Base-by-base conservation (phyloP, 2,888 invertebrate genomes). In the Nezara viridula region DNA sequence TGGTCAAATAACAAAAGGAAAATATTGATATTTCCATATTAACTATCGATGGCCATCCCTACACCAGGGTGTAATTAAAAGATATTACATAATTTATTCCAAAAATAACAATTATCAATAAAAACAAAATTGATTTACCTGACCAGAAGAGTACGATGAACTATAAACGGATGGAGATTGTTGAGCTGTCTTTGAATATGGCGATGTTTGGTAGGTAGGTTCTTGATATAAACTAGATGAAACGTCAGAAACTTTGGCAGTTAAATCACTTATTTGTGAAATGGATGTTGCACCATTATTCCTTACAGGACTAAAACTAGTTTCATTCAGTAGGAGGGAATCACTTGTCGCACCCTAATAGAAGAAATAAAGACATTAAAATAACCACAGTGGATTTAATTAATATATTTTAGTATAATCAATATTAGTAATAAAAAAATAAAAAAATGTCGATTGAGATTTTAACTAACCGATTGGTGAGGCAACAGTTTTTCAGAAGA, bases 401-500 rank as follows among this genome's bases (percentile, higher is more conserved):
- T 16, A 32, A 12, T 14, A 2, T 27, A 27, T 5, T 60, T 27
- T 27, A 27, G 32, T 19, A 66, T 66, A 32, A 60, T 66, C 66
- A 32, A 19, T 32, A 60, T 0, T 60, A n/a, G 2, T 44, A 60
- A 55, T 49, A 55, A 21, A 52, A 14, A 21, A 85, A 37, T 16
- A 85, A 86, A 86, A 44, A 47, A 60, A 55, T 47, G 14, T 27
- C 14, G 3, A 14, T 27, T 14, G 14, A 32, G 16, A 19, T 32
- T 12, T 55, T 49, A 49, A 44, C 85, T 86, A 47, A 90, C 90
- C 19, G 52, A 86, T 52, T 89, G 73, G 21, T 88, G 52, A n/a
- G 87, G 47, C 24, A 90, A 86, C 89, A 86, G 89, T 86, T 81
- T 90, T 86, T 88, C 92, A 90, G 55, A 92, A 91, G 86, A 92